phyloP scores from a whole-genome alignment of 2,113 vertebrate species.

The Aldabrachelys gigantea region DNA sequence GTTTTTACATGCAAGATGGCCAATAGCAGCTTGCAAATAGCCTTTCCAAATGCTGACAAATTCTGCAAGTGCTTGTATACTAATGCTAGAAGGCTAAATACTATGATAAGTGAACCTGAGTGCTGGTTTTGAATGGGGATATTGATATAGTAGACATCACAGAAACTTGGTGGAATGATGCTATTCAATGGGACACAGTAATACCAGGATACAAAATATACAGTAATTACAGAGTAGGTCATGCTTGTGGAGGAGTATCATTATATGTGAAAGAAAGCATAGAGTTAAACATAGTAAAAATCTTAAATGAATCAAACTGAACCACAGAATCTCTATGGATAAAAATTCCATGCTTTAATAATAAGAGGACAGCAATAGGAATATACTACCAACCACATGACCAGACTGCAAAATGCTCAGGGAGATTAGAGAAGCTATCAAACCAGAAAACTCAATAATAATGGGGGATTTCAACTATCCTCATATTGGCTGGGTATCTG shows the following conservation, averaged over 20 bases:
- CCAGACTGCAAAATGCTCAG: no score
- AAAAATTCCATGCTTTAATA: not conserved
- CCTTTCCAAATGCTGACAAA: not conserved
- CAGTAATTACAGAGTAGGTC: not conserved
- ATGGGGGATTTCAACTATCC: no score
- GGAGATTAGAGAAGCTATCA: no score
- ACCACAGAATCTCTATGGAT: not conserved
- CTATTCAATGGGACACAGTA: not conserved
- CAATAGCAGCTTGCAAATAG: not conserved
- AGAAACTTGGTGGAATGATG: not conserved
- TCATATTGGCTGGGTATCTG: no score
- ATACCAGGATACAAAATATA: not conserved
- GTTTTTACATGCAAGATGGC: not conserved
- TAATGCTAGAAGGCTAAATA: not conserved
- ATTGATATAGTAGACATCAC: not conserved
- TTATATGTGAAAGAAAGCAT: not conserved
- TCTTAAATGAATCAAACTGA: not conserved
- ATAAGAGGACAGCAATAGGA: not conserved
- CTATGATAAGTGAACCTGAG: not conserved
- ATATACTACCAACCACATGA: no score
- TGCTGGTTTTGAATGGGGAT: not conserved
- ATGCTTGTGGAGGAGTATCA: not conserved
- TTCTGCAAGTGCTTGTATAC: not conserved
- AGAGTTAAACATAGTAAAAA: not conserved
- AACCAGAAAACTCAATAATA: no score